Evolutionary conservation across 2,797 vertebrate genomes (phyloP).

Genomic region (Hypotaenidia philippensis): DNA sequence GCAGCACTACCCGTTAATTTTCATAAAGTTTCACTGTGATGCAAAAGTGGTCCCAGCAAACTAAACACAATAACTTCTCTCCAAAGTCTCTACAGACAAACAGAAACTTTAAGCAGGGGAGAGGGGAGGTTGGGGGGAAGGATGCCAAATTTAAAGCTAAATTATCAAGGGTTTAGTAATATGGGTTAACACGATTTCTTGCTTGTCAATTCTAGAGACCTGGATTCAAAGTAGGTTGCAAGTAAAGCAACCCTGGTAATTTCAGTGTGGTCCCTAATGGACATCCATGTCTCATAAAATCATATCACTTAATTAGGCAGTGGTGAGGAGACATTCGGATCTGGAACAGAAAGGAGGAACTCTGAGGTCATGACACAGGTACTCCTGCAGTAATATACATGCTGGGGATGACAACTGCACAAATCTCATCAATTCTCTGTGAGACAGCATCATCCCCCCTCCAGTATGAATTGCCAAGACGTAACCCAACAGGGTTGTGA

Average conservation of each 20-base stretch:
- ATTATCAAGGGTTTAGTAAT: slow-evolving; percentile 27
- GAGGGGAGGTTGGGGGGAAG: fast-evolving
- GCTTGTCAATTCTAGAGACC: neutral
- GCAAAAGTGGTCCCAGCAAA: neutral
- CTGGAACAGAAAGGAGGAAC: slow-evolving; percentile 26
- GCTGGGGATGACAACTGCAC: neutral
- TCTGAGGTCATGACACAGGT: neutral
- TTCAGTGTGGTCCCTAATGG: slow-evolving; percentile 27
- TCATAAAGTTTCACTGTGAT: slow-evolving; percentile 9
- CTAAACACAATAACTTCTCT: neutral
- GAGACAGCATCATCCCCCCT: neutral
- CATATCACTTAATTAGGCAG: slow-evolving; percentile 10
- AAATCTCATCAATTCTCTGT: neutral
- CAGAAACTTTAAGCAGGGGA: neutral
- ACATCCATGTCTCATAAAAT: slow-evolving; percentile 9
- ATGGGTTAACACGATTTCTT: neutral
- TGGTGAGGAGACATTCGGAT: neutral
- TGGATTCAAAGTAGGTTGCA: slow-evolving; percentile 39
- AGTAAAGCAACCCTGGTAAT: slow-evolving; percentile 22
- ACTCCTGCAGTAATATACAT: neutral
- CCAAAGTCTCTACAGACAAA: neutral
- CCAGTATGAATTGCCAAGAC: neutral
- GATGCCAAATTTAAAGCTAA: neutral
- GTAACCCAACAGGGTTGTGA: neutral
- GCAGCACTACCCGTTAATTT: neutral